These are phyloP conservation scores for Drosophila mercatorum DNA, from an alignment of 2,888 invertebrate genomes.

Conservation along the genomic window DNA sequence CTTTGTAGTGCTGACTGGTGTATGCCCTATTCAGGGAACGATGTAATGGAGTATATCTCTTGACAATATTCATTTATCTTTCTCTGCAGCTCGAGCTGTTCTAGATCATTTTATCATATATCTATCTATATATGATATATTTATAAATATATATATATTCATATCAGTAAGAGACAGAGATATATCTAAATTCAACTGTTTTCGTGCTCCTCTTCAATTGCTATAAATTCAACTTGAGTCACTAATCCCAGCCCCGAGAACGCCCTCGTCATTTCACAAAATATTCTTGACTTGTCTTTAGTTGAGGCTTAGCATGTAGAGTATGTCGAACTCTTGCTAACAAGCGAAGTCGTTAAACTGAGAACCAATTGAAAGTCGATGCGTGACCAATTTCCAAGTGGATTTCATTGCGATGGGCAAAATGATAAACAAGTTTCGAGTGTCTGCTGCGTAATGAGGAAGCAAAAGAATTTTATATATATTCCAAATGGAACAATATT, in stretches of 20 bases:
- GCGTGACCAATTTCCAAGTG: slow-evolving; percentile 24
- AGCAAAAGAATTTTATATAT: not conserved
- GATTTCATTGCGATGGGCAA: slow-evolving; percentile 22
- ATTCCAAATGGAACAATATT: not conserved
- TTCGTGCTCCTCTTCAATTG: not conserved
- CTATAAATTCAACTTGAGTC: not conserved
- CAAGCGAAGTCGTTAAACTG: slow-evolving; percentile 17
- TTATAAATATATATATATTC: no score
- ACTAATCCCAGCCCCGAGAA: not conserved
- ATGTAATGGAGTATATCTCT: no score
- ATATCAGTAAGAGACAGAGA: no score
- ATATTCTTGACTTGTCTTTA: not conserved
- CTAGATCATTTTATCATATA: no score
- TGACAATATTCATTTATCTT: no score
- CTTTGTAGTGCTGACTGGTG: no score
- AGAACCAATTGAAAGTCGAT: slow-evolving; percentile 30
- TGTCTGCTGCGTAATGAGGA: not conserved
- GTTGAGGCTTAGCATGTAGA: not conserved
- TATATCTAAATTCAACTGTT: no score
- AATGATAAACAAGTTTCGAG: slow-evolving; percentile 43
- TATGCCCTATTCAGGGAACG: no score
- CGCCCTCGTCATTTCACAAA: not conserved
- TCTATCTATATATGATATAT: no score
- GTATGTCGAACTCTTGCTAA: slow-evolving; percentile 1
- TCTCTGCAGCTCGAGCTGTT: no score